Percentiles rank a stretch among this genome's conserved stretches.
phyloP scores from a whole-genome alignment of 1,140 invertebrate genomes.

The Pseudomyrmex flavicornis region DNA sequence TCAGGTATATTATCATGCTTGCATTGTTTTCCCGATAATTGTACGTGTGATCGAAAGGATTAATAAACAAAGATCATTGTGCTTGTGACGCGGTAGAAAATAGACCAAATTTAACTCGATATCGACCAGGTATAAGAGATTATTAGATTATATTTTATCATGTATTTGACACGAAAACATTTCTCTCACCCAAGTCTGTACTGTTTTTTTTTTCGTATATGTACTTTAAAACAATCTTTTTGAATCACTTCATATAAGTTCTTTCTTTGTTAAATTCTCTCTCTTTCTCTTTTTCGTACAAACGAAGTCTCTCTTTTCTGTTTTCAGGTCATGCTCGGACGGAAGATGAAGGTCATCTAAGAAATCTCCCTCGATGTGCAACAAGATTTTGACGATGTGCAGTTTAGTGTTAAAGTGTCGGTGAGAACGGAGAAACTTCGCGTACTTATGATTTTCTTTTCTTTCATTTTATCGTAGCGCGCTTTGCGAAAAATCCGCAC shows the following conservation, averaged over 20 bases:
- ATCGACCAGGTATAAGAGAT: no score
- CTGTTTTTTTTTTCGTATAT: neutral
- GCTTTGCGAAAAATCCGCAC: constrained; percentile 64
- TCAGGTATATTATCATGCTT: constrained; percentile 21
- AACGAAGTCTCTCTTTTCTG: neutral
- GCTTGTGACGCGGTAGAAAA: neutral
- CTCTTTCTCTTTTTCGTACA: neutral
- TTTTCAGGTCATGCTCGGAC: constrained; percentile 52
- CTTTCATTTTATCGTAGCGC: constrained; percentile 65
- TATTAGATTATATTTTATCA: no score
- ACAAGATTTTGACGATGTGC: constrained; percentile 59
- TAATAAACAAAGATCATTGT: constrained; percentile 20
- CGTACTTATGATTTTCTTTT: constrained; percentile 57
- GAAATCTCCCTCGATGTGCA: constrained; percentile 61
- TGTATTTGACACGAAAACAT: no score
- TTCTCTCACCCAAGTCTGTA: neutral
- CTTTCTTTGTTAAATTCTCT: neutral
- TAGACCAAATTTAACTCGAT: neutral
- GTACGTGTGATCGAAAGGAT: constrained; percentile 4
- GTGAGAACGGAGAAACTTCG: constrained; percentile 73
- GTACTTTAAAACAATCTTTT: no score
- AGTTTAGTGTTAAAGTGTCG: constrained; percentile 76
- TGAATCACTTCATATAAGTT: no score
- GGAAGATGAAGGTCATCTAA: constrained; percentile 44
- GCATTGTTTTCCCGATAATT: constrained; percentile 30